Base-by-base conservation (phyloP, 2,113 vertebrate genomes). In the Delphinapterus leucas region DNA sequence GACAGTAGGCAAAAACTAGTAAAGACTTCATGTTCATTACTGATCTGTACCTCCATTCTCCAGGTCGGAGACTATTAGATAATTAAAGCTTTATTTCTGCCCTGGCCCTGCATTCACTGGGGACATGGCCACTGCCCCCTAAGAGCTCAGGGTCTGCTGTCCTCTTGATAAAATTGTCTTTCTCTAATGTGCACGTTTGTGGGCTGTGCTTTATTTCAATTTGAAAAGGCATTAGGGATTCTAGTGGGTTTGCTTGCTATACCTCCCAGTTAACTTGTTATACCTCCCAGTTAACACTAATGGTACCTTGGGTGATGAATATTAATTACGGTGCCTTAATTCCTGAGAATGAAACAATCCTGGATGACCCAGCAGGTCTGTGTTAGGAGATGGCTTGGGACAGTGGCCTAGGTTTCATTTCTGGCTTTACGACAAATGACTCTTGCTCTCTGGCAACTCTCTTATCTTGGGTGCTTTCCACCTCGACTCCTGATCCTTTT, bases 231-330 rank as follows among this genome's bases (percentile, higher is more conserved):
- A 17, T 65, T 93, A 74, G 49, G 17, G 44, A 83, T 79, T 61
- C 77, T 25, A 61, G 3, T 18, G 44, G 31, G 26, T 63, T 93
- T 94, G 49, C 83, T 93, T 77, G 8, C 76, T 60, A 6, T 55
- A 41, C 33, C 10, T 96, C 87, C 44, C 73, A 41, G 33, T 95
- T 47, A 92, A 79, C 71, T 91, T 91, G 63, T 84, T 96, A 60
- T 18, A 21, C 10, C 25, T 95, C 14, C 25, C 53, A 76, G 47
- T 90, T 84, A 96, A 89, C 28, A 38, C 93, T 41, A 73, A 67
- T 44, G 36, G 25, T 41, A 2, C 44, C 36, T 61, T 18, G 18
- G 6, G 68, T 49, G 38, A 82, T 55, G 47, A 53, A 74, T 33
- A 41, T 49, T 84, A 96, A 38, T 53, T 58, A 41, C 76, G 18